Evolutionary conservation across 2,888 invertebrate genomes (phyloP).

Genomic region (Drosophila quasianomalipes): DNA sequence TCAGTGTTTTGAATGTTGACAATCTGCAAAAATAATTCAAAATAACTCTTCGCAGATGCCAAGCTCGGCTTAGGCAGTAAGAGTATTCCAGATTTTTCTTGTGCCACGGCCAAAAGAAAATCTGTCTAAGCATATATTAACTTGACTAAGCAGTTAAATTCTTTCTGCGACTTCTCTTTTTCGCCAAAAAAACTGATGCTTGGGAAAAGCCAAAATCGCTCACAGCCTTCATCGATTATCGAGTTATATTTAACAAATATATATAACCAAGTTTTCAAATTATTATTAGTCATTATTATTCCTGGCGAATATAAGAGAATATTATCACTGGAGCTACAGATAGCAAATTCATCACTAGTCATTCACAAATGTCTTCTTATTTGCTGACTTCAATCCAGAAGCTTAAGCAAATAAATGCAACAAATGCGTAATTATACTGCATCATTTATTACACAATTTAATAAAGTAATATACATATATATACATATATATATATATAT

Average conservation of each 20-base stretch:
- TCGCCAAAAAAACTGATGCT: not conserved
- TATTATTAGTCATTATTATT: not conserved
- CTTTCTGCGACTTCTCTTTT: not conserved
- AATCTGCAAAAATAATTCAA: not conserved
- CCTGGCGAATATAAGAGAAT: not conserved
- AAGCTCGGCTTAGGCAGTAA: not conserved
- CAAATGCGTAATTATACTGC: not conserved
- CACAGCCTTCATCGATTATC: not conserved
- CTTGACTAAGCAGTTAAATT: not conserved
- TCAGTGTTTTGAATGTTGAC: not conserved
- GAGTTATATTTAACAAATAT: not conserved
- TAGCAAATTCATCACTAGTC: not conserved
- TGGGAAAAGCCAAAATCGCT: not conserved
- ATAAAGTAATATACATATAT: not conserved
- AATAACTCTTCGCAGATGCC: not conserved
- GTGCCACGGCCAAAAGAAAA: not conserved
- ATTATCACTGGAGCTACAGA: not conserved
- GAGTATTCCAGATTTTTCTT: not conserved
- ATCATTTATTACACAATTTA: not conserved
- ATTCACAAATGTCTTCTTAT: not conserved
- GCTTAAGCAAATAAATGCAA: not conserved
- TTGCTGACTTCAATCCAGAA: not conserved
- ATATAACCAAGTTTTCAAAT: not conserved
- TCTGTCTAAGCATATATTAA: not conserved
- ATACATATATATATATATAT: not conserved